Conservation (phyloP, 2,888 invertebrate species). For the Hipparchia sbordonii region DNA sequence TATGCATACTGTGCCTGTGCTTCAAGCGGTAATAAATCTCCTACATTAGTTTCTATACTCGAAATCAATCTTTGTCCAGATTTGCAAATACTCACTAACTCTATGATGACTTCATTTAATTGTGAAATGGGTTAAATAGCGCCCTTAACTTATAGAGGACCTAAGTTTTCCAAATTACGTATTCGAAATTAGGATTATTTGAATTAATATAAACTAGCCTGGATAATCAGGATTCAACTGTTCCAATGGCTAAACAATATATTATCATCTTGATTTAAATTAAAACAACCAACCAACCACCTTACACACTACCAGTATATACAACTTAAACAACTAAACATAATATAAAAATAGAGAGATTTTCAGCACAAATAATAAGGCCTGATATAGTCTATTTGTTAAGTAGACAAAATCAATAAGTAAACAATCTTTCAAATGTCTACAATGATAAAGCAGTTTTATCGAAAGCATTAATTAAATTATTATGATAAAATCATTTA, state of each 20-base stretch:
- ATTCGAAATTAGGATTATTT: neutral
- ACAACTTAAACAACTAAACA: slow-evolving; percentile 64
- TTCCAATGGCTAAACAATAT: slow-evolving; percentile 57
- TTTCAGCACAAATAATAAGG: slow-evolving; percentile 57
- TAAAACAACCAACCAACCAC: slow-evolving; percentile 72
- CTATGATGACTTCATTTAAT: too few species aligned
- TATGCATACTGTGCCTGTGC: too few species aligned
- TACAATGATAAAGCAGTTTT: neutral
- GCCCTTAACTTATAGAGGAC: too few species aligned
- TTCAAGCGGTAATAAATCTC: too few species aligned
- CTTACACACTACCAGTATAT: slow-evolving; percentile 58
- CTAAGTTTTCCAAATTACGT: neutral
- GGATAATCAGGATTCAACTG: neutral
- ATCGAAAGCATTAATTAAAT: neutral
- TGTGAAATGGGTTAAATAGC: too few species aligned
- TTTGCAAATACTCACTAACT: too few species aligned
- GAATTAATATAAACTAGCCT: neutral
- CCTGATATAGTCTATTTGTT: slow-evolving; percentile 43
- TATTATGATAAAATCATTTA: neutral
- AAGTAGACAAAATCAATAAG: slow-evolving; percentile 14
- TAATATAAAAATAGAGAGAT: slow-evolving; percentile 71
- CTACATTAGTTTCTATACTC: too few species aligned
- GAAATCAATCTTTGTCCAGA: too few species aligned
- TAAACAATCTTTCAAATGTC: neutral
- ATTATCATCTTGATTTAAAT: slow-evolving; percentile 67